These are phyloP conservation scores for Sterna hirundo DNA, from an alignment of 2,113 vertebrate species.

Conservation along the genomic window DNA sequence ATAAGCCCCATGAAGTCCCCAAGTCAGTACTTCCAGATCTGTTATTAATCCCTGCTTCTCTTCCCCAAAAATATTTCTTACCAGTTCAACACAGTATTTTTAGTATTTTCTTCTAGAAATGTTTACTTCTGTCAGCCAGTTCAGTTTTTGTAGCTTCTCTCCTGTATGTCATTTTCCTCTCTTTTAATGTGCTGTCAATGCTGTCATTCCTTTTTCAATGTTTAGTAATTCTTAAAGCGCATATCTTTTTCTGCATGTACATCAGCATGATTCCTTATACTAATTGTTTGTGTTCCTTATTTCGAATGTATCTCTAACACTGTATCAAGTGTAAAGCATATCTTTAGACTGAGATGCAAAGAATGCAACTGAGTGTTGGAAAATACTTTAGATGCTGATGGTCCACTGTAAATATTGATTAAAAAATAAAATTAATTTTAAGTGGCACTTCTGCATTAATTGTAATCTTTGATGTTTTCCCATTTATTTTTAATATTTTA, in stretches of 20 bases:
- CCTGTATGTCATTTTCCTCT: slow-evolving; percentile 43
- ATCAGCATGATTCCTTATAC: slow-evolving; percentile 31
- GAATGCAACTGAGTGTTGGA: slow-evolving; percentile 33
- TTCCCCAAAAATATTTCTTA: slow-evolving; percentile 19
- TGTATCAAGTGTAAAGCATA: slow-evolving; percentile 40
- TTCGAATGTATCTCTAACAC: slow-evolving; percentile 50
- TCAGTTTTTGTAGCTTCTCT: slow-evolving; percentile 55
- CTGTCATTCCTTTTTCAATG: slow-evolving; percentile 38
- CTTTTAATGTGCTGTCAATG: slow-evolving; percentile 38
- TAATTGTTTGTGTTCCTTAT: slow-evolving; percentile 36
- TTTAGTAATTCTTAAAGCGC: slow-evolving; percentile 35
- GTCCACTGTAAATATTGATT: slow-evolving; percentile 39
- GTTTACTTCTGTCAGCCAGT: slow-evolving; percentile 43
- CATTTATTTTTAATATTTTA: background rate
- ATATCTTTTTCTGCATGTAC: slow-evolving; percentile 33
- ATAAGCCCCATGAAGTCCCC: slow-evolving; percentile 79
- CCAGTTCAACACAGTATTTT: slow-evolving; percentile 28
- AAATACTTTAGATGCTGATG: slow-evolving; percentile 57
- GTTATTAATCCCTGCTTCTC: slow-evolving; percentile 51
- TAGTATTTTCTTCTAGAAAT: slow-evolving; percentile 53
- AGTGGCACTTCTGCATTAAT: slow-evolving; percentile 59
- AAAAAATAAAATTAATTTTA: slow-evolving; percentile 55
- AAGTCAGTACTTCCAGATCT: slow-evolving; percentile 82
- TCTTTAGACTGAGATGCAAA: slow-evolving; percentile 51
- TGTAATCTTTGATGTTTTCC: slow-evolving; percentile 51